Evolutionary conservation across 2,888 invertebrate genomes (phyloP), one percentile per base, ranked within the genome.

Genomic region (Luffia ferchaultella): DNA sequence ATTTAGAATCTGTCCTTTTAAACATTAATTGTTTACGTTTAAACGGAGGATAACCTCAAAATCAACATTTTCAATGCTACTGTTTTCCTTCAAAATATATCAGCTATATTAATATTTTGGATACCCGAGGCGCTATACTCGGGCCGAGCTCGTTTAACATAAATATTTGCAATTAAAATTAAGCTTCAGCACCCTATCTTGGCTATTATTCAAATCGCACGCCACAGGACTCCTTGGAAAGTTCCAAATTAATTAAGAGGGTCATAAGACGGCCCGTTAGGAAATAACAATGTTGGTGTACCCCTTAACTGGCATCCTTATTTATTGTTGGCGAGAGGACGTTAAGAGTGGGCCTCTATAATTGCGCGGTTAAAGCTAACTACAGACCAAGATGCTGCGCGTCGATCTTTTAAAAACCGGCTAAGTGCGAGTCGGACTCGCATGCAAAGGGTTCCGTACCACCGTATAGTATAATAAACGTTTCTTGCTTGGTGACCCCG

Each of bases 111-210:
- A 3, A 30, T 7, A 30, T 30, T 30, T 30, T 7, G 30, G 30
- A 30, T 30, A 30, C 30, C 30, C 30, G 30, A 12, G 30, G 30
- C 30, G 30, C 30, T 30, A 3, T 3, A 12, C 30, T 30, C 3
- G 30, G 30, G 12, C 30, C 30, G 5, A 67, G 65, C 67, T 67
- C 76, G 73, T 73, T 83, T 77, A 75, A 73, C 79, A 80, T 82
- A 83, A 83, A 83, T 82, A 83, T 83, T 83, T 83, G 78, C 82
- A 82, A 82, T 83, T 83, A 82, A 78, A 83, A 83, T 83, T 76
- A 79, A 73, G 70, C 73, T 65, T 43, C 1, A 70, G 64, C 76
- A 68, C 79, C 79, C 80, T 75, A 78, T 80, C 77, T 65, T 52
- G 60, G 78, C 76, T 75, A 80, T 83, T 83, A 83, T 83, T 83